Evolutionary conservation across 2,888 invertebrate genomes (phyloP), one percentile per base, ranked within the genome.

Genomic region (Apamea epomidion): DNA sequence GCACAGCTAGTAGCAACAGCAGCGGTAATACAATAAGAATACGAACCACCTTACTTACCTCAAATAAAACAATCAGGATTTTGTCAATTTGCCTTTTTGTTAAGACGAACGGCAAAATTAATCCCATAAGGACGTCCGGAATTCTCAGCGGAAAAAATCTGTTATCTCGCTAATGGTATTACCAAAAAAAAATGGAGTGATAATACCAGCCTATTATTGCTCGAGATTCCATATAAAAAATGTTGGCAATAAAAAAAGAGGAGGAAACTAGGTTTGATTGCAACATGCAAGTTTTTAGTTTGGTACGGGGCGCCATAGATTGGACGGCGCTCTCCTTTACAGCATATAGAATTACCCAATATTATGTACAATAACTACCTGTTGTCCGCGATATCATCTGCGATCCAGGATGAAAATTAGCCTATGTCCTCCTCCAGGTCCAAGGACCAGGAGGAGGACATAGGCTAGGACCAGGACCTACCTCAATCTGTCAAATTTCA

Each of bases 71-170:
- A 70, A 70, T 58, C 51, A 21, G 25, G 54, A 71, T 71, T 74
- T 42, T 21, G 6, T 58, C 74, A 54, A 73, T 14, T 48, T 25
- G 14, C 21, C 8, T 48, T 32, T 21, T 51, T 51, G 32, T 71
- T 70, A 51, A 42, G 21, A 29, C 25, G 5, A 32, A 76, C 25
- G 18, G 45, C 7, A 75, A n/a, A 18, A 25, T 48, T 51, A 60
- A 76, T 76, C 76, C 32, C 58, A 6, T 25, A 21, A 75, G 72
- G 51, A 32, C n/a, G 1, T 75, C 58, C 45, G 76, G 60, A 76
- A 45, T 45, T 76, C 8, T 14, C n/a, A n/a, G 2, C n/a, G 29
- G 51, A n/a, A 42, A 54, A 54, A 74, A 25, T n/a, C 42, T 25
- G 18, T 54, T 51, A 51, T 21, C 32, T 68, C 74, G 18, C 32